Base-by-base conservation (phyloP, 2,113 vertebrate genomes). In the Madoqua kirkii region DNA sequence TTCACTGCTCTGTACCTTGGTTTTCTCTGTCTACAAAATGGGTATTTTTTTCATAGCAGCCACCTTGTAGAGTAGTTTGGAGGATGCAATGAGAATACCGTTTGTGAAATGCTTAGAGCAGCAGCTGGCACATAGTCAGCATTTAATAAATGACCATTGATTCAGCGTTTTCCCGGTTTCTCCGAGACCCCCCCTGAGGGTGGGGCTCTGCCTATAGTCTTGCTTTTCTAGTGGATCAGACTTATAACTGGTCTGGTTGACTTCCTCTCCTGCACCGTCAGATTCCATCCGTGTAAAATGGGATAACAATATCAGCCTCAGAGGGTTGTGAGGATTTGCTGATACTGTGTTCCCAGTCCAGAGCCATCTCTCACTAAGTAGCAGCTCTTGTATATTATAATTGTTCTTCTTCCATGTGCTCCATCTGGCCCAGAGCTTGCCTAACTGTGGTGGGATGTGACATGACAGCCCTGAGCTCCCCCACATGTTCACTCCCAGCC, bases 391-490 rank as follows among this genome's bases (percentile, higher is more conserved):
- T 96, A 86, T 95, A 91, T 97, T 95, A 43, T 89, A 93, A 93
- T 96, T 96, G 94, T 95, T 96, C 6, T 94, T 96, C 93, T 97
- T 91, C 83, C n/a, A 0, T 96, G 81, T 95, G 97, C 97, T 97
- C 98, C 98, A 98, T 98, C 97, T 98, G 98, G 97, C 92, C 93
- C 93, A 92, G 94, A 98, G 81, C 90, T 88, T 98, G 97, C 79
- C 83, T 97, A 2, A 83, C 95, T 95, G 97, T 98, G 95, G 93
- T 98, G 96, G 93, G 97, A 89, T 98, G 97, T 96, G 94, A 91
- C 93, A 79, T 97, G 95, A 98, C 97, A 98, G 95, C 85, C 96
- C 93, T 85, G 76, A 89, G 81, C 91, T 96, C 93, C 97, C 96
- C 93, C 95, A 96, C 97, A 93, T 33, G 12, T 97, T 96, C n/a